Evolutionary conservation across 2,888 invertebrate genomes (phyloP).

Genomic region (Drosophila recens): DNA sequence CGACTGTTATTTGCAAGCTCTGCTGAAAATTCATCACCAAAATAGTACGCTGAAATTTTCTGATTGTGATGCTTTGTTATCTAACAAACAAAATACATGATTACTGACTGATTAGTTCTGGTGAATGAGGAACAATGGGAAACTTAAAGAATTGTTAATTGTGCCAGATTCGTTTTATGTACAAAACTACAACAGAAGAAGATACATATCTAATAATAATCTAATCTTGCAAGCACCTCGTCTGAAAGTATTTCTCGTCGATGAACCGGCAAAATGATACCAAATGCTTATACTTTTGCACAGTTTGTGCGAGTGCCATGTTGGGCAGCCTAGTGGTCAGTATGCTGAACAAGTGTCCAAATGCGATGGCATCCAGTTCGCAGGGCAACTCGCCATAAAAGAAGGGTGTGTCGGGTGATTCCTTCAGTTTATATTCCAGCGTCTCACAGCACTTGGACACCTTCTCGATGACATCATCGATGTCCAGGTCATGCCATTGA

Average conservation of each 20-base stretch:
- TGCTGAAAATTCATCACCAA: no score
- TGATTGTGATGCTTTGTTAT: no score
- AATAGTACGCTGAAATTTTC: no score
- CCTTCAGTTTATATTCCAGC: constrained; percentile 93
- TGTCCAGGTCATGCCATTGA: constrained; percentile 92
- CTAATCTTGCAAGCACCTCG: constrained; percentile 51
- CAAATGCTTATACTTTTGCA: constrained; percentile 91
- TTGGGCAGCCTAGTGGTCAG: constrained; percentile 95
- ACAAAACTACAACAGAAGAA: no score
- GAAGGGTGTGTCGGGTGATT: constrained; percentile 87
- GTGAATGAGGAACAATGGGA: no score
- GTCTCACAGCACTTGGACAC: constrained; percentile 93
- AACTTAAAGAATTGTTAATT: no score
- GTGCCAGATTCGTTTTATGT: no score
- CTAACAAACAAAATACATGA: no score
- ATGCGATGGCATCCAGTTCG: constrained; percentile 97
- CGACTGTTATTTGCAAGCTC: no score
- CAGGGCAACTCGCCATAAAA: constrained; percentile 95
- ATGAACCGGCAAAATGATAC: constrained; percentile 93
- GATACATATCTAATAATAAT: background rate
- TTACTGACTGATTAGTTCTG: no score
- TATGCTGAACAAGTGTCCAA: constrained; percentile 98
- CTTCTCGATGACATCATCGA: constrained; percentile 91
- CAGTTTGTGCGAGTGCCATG: constrained; percentile 91
- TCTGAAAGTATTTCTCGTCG: constrained; percentile 91